Evolutionary conservation across 2,888 invertebrate species (phyloP), one percentile per base, ranked within the genome.

Genomic region (Brachypterus glaber): DNA sequence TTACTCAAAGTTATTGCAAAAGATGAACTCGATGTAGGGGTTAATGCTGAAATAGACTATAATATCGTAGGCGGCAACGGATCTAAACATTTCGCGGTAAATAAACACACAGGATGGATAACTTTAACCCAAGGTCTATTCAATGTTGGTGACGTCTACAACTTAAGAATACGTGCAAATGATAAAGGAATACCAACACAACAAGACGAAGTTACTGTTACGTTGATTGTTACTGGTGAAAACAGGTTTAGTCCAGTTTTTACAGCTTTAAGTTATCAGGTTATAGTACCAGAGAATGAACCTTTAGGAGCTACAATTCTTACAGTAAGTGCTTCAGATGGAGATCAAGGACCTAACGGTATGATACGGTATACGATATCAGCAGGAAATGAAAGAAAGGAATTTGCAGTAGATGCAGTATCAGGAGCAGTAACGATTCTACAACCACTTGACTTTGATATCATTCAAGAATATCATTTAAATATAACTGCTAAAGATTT

Each of bases 181-280:
- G 95, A 96, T 67, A 79, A 79, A 48, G 96, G 95, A 0, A 83
- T 86, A 2, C 92, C 93, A 0, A 80, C 90, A 0, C 85, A 85
- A 58, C 77, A 76, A 17, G 87, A 89, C 58, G 80, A 84, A 55
- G 76, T 82, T 0, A 68, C 68, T 0, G 75, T 91, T 1, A 76
- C 71, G 1, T 72, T 92, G 46, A 77, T 89, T 3, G 78, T 90
- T 0, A 89, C 92, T 0, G 90, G 86, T 2, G 85, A 88, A 59
- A 95, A 95, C 62, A 68, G 72, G 26, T 73, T 78, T 55, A 72
- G 77, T 1, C 95, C 95, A 0, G 77, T 77, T 35, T 95, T 93
- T 58, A 84, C 82, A 3, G 85, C 84, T 0, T 66, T 81, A 1
- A 84, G 84, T 52, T 90, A 91, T 61, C 86, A 90, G 69, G 90